These are phyloP conservation scores for Caenorhabditis sp. DNA, from an alignment of 2,888 invertebrate species.

Conservation along the genomic window DNA sequence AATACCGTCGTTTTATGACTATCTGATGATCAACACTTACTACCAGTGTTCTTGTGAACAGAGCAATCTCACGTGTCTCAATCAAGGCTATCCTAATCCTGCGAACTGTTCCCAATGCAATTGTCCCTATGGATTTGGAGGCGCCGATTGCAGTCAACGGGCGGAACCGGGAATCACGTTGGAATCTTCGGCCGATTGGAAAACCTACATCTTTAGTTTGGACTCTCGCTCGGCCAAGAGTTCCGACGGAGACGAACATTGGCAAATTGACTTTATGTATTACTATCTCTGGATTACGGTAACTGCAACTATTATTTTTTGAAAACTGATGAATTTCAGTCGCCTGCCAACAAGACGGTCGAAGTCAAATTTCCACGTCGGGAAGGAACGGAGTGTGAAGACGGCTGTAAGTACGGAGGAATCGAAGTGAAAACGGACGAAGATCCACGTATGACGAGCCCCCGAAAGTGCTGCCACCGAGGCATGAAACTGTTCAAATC, in stretches of 20 bases:
- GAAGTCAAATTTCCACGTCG: background rate
- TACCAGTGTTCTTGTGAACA: slow-evolving; percentile 20
- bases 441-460: slow-evolving; percentile 20
- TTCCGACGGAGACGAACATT: background rate
- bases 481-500: background rate
- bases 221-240: slow-evolving; percentile 8
- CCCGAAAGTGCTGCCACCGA: slow-evolving; percentile 13
- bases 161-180: slow-evolving; percentile 7
- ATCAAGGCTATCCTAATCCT: slow-evolving; percentile 28
- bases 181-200: slow-evolving; percentile 3
- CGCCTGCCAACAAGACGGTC: slow-evolving; percentile 13
- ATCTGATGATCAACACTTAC: slow-evolving; percentile 33
- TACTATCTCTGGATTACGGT: slow-evolving; percentile 32
- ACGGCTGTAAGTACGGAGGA: background rate
- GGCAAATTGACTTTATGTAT: slow-evolving; percentile 25
- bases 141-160: slow-evolving; percentile 12
- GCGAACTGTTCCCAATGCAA: slow-evolving; percentile 32
- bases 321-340: background rate
- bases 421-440: background rate
- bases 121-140: slow-evolving; percentile 33
- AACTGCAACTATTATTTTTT: background rate
- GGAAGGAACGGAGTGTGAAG: background rate
- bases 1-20: slow-evolving; percentile 26
- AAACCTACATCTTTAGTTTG: background rate
- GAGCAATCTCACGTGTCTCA: background rate